A percentile compares a stretch with the other conserved stretches of the same genome.
Evolutionary conservation across 2,888 invertebrate genomes (phyloP).

Genomic region (Pammene aurita): DNA sequence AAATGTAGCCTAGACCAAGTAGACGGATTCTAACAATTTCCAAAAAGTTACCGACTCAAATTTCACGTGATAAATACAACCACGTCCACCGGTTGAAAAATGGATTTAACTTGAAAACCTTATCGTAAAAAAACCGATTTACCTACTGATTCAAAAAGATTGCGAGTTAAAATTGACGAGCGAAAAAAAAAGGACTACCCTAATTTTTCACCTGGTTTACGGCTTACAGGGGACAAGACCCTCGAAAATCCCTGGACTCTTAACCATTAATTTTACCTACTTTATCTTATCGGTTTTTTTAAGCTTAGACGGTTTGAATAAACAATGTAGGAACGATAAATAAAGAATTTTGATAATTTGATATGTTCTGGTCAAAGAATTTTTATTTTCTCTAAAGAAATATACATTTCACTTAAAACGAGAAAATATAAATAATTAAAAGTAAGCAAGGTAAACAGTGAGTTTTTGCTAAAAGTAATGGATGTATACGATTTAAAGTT

Average conservation of each 20-base stretch:
- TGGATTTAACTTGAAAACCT: not conserved
- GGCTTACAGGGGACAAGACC: not conserved
- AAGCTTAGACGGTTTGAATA: no score
- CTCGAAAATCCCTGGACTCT: not conserved
- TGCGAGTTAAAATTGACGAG: not conserved
- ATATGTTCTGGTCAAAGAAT: no score
- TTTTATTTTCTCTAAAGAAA: no score
- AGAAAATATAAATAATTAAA: no score
- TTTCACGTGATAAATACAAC: not conserved
- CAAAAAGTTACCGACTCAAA: not conserved
- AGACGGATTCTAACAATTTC: not conserved
- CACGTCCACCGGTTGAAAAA: not conserved
- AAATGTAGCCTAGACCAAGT: not conserved
- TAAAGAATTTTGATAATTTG: no score
- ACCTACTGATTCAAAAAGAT: not conserved
- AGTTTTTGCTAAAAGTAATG: no score
- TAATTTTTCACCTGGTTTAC: constrained; percentile 4
- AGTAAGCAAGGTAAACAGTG: no score
- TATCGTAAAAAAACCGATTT: not conserved
- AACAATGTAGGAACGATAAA: no score
- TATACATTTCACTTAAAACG: no score
- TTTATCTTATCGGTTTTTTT: not conserved
- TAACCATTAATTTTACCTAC: not conserved
- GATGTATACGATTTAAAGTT: no score
- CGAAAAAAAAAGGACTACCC: not conserved